phyloP scores from a whole-genome alignment of 2,113 vertebrate genomes.

The Corythornis cristatus region DNA sequence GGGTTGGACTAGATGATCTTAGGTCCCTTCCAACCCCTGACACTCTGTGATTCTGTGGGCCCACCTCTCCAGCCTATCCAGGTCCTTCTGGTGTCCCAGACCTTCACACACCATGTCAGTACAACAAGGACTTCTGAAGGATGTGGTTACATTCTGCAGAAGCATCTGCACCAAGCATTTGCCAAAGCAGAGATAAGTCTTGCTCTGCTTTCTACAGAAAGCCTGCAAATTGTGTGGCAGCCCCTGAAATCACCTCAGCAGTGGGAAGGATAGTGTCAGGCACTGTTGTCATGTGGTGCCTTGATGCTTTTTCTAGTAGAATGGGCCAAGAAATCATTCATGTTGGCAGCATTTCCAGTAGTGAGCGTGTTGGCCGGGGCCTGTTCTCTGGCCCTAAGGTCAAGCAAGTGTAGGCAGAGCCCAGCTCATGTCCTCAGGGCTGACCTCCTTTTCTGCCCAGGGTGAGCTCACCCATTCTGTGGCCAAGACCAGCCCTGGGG shows the following conservation, averaged over 20 bases:
- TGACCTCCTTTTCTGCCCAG: neutral
- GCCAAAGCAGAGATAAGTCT: neutral
- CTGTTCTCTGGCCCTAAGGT: neutral
- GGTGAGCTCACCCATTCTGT: neutral
- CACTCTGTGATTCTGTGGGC: too few species aligned
- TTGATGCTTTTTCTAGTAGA: neutral
- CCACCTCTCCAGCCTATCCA: too few species aligned
- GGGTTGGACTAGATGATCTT: too few species aligned
- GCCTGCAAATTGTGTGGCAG: neutral
- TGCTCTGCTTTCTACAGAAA: neutral
- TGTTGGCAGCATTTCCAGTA: neutral
- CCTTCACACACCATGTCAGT: neutral
- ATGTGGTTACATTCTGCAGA: neutral
- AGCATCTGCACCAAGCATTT: neutral
- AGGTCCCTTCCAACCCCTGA: too few species aligned
- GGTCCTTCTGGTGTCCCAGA: too few species aligned
- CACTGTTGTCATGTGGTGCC: fast-evolving
- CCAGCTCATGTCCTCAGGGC: neutral
- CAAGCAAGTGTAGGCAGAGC: fast-evolving
- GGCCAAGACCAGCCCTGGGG: neutral
- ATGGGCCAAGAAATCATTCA: neutral
- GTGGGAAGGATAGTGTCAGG: neutral
- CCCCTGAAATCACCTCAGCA: neutral
- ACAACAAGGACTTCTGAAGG: neutral
- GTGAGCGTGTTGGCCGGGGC: fast-evolving